These are phyloP conservation scores for Drosophila nannoptera DNA, from an alignment of 1,140 invertebrate species.

Conservation along the genomic window DNA sequence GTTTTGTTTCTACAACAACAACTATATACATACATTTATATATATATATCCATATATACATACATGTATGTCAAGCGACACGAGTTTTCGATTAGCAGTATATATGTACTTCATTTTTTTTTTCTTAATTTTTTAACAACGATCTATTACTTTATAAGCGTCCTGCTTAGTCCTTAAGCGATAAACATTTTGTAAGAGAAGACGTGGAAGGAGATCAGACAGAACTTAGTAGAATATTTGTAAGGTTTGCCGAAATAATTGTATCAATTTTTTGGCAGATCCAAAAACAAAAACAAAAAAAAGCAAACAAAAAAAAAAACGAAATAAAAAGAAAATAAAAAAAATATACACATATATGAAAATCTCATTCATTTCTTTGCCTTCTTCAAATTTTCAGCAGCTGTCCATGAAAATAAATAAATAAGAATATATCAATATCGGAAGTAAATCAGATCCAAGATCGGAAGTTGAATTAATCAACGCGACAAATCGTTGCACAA, in stretches of 20 bases:
- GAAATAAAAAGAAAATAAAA: not conserved
- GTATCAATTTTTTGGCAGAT: conserved; percentile 74
- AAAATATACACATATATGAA: not conserved
- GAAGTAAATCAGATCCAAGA: conserved; percentile 29
- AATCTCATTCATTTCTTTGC: conserved; percentile 6
- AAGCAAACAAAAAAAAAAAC: conserved; percentile 21
- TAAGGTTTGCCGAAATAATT: conserved; percentile 72
- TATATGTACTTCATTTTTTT: conserved; percentile 7
- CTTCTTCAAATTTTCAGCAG: not conserved
- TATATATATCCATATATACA: conserved; percentile 34
- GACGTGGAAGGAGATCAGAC: conserved; percentile 24
- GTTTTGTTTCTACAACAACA: conserved; percentile 68
- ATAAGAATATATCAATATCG: conserved; percentile 33
- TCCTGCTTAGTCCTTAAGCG: conserved; percentile 23
- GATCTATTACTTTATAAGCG: conserved; percentile 34
- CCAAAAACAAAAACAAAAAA: conserved; percentile 43
- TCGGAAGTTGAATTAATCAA: conserved; percentile 31
- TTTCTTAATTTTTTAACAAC: conserved; percentile 32
- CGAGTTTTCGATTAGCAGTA: conserved; percentile 53
- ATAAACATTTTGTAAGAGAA: conserved; percentile 36
- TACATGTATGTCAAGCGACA: conserved; percentile 26
- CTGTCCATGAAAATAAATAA: not conserved
- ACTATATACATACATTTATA: conserved; percentile 17
- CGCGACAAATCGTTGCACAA: not conserved
- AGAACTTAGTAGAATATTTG: conserved; percentile 31